phyloP scores from a whole-genome alignment of 2,113 vertebrate genomes.

The Myotis brandtii region DNA sequence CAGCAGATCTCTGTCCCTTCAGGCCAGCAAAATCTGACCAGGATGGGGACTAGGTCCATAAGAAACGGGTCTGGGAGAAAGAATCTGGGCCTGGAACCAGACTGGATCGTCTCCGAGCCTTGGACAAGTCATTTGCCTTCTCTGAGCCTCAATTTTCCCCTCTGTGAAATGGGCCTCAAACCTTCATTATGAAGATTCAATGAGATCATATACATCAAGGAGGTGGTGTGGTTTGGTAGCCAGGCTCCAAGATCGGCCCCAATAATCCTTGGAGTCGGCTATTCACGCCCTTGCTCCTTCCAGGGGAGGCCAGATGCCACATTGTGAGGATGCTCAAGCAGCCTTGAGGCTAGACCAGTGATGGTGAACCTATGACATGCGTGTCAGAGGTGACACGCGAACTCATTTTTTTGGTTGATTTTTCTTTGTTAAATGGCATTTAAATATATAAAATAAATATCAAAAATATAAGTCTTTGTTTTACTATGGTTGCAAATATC shows the following conservation, averaged over 20 bases:
- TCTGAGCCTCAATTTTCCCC: not conserved
- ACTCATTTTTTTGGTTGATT: too few species aligned
- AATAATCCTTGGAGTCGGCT: fast-evolving
- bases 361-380: too few species aligned
- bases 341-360: not conserved
- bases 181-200: not conserved
- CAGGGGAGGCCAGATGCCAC: not conserved
- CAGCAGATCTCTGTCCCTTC: not conserved
- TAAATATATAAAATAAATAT: too few species aligned
- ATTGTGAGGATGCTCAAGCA: not conserved
- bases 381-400: too few species aligned
- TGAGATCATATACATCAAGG: not conserved
- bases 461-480: too few species aligned
- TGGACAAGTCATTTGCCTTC: not conserved
- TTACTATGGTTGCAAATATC: too few species aligned
- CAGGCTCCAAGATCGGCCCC: not conserved
- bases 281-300: fast-evolving
- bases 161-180: not conserved
- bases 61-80: fast-evolving
- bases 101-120: not conserved
- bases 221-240: fast-evolving
- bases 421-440: too few species aligned
- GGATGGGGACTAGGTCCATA: fast-evolving
- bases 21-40: not conserved
- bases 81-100: not conserved